phyloP scores from a whole-genome alignment of 2,888 invertebrate species.

The Mantis religiosa region DNA sequence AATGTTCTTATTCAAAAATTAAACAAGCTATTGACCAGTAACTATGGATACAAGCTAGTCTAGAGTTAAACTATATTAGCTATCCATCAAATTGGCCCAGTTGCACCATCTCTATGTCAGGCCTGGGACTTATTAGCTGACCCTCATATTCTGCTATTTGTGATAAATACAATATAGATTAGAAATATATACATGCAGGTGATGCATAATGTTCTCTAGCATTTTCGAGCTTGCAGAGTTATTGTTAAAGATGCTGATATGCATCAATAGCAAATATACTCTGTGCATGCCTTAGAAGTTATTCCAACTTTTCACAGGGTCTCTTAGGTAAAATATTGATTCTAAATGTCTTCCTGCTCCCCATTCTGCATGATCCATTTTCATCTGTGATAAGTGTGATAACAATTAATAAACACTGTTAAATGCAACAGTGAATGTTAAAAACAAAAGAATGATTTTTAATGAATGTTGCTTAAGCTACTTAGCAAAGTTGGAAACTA shows the following conservation, averaged over 20 bases:
- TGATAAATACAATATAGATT: not conserved
- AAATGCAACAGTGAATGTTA: not conserved
- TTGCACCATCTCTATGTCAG: too few species aligned
- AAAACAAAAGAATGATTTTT: not conserved
- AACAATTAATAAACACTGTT: not conserved
- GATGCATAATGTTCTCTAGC: not conserved
- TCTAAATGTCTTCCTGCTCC: not conserved
- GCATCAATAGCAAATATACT: not conserved
- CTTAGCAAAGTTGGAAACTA: not conserved
- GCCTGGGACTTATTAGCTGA: too few species aligned
- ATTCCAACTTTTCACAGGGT: not conserved
- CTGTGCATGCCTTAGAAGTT: not conserved
- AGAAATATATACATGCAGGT: not conserved
- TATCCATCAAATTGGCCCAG: too few species aligned
- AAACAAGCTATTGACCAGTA: too few species aligned
- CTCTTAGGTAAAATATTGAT: not conserved
- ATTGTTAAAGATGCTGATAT: not conserved
- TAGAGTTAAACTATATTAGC: too few species aligned
- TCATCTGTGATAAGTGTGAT: not conserved
- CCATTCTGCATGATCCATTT: not conserved
- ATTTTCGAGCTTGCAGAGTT: not conserved
- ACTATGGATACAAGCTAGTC: too few species aligned
- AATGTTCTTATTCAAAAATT: too few species aligned
- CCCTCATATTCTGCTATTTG: not conserved
- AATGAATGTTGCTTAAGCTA: too few species aligned